Conservation (phyloP, 2,113 vertebrate species). For the Irena cyanogastra region DNA sequence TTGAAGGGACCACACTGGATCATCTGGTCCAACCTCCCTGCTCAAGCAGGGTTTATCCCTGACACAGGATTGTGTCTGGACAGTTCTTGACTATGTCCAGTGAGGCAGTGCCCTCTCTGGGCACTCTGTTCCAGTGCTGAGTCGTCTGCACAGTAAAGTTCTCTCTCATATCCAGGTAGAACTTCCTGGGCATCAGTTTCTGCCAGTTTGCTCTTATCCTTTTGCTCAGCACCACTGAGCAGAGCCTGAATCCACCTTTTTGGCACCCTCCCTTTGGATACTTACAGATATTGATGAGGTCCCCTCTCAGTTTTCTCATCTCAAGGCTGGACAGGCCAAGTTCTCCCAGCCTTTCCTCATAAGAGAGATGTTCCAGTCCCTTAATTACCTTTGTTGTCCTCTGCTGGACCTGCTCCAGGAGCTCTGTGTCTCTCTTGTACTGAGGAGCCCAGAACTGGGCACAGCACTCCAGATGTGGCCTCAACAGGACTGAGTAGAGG, state of each 20-base stretch:
- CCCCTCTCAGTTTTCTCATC: neutral
- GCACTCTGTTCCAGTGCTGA: accelerated
- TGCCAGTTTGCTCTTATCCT: neutral
- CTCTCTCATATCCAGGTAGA: neutral
- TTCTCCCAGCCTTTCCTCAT: neutral
- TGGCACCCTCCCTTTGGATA: neutral
- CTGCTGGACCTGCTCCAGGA: neutral
- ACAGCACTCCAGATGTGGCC: neutral
- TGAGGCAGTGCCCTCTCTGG: no score
- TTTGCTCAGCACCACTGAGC: neutral
- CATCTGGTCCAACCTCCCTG: neutral
- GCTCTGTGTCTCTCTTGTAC: accelerated
- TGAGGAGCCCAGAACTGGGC: neutral
- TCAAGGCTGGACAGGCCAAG: neutral
- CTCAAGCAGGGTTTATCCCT: neutral
- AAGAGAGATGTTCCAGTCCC: neutral
- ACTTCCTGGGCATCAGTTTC: neutral
- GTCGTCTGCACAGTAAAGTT: neutral
- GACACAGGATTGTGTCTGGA: neutral
- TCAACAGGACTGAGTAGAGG: neutral
- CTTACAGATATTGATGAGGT: neutral
- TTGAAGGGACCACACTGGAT: neutral
- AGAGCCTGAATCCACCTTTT: neutral
- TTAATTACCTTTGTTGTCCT: neutral
- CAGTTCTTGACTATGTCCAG: accelerated